phyloP scores from a whole-genome alignment of 2,888 invertebrate species.

The Athalia cordata region DNA sequence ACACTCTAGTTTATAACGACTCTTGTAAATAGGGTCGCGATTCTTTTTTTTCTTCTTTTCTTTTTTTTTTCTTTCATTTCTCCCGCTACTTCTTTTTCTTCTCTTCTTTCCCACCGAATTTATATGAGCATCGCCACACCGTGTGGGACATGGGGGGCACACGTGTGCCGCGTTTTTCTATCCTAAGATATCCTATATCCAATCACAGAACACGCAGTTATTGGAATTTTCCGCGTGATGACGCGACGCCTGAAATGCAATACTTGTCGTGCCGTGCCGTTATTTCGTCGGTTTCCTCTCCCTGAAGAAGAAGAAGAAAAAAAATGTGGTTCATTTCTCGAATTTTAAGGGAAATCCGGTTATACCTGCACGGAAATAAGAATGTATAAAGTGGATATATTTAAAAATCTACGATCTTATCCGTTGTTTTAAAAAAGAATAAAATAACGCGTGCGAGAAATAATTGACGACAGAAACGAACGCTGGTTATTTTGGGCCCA shows the following conservation, averaged over 20 bases:
- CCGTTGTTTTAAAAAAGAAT: no score
- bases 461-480: no score
- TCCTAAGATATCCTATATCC: conserved; percentile 40
- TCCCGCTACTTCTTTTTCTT: not conserved
- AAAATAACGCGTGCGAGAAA: no score
- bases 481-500: no score
- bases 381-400: no score
- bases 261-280: conserved; percentile 10
- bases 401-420: no score
- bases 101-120: not conserved
- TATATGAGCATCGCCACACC: not conserved
- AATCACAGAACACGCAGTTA: conserved; percentile 38
- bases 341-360: not conserved
- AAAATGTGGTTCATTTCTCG: not conserved
- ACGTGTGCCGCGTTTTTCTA: conserved; percentile 23
- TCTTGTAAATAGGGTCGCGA: not conserved
- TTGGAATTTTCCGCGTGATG: conserved; percentile 39
- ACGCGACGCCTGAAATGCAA: conserved; percentile 29
- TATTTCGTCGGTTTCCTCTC: not conserved
- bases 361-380: no score
- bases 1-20: not conserved
- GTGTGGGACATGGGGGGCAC: not conserved
- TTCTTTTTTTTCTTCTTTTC: no score
- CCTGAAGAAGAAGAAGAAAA: no score
- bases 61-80: no score